Conservation (phyloP, 2,113 vertebrate genomes). For the Nesoenas mayeri region DNA sequence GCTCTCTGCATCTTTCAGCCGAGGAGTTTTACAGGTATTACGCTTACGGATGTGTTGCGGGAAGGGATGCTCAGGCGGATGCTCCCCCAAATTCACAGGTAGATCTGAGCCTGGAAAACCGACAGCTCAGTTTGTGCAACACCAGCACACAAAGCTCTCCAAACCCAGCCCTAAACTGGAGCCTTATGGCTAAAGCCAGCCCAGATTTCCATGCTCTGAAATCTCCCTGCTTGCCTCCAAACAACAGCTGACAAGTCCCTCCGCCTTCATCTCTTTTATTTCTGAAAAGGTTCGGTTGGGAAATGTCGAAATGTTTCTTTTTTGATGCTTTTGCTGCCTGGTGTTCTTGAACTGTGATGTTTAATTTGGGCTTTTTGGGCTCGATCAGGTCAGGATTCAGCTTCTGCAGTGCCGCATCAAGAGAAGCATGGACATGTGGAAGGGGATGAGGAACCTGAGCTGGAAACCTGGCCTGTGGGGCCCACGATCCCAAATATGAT, state of each 20-base stretch:
- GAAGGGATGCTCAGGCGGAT: background rate
- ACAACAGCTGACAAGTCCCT: background rate
- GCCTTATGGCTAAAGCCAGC: background rate
- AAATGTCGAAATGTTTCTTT: background rate
- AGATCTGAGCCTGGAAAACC: background rate
- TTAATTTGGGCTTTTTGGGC: background rate
- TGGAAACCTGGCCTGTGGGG: background rate
- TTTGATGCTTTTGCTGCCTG: background rate
- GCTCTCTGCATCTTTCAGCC: background rate
- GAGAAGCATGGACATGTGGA: rapidly evolving
- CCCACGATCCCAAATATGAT: rapidly evolving
- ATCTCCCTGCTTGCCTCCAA: background rate
- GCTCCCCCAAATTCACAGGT: background rate
- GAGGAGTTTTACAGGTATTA: background rate
- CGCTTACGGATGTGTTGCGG: rapidly evolving
- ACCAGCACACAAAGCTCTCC: rapidly evolving
- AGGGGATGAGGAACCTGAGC: rapidly evolving
- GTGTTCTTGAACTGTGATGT: background rate
- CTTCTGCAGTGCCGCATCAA: background rate
- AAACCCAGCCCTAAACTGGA: background rate
- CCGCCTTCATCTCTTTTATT: background rate
- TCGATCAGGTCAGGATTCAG: background rate
- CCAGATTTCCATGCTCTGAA: background rate
- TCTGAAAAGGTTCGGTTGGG: background rate
- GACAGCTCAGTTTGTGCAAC: background rate